phyloP scores from a whole-genome alignment of 2,113 vertebrate species.

The Cephalopholis sonnerati region DNA sequence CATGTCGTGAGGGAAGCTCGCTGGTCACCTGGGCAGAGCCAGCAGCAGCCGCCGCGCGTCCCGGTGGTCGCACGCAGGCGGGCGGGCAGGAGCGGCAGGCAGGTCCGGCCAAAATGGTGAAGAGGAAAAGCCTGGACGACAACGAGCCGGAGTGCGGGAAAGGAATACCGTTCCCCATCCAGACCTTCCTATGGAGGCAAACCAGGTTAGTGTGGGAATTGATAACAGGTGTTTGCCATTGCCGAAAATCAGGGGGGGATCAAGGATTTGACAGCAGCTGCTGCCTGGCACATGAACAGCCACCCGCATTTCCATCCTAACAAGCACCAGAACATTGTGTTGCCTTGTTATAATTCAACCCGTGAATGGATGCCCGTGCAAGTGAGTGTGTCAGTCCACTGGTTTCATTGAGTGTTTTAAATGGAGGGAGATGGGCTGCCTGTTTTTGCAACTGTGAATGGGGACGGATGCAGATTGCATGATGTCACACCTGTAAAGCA shows the following conservation, averaged over 20 bases:
- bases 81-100: slow-evolving; percentile 10
- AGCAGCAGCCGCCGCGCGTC: slow-evolving; percentile 48
- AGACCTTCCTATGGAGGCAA: slow-evolving; percentile 99
- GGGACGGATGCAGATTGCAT: slow-evolving; percentile 27
- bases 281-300: background rate
- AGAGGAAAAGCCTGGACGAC: slow-evolving; percentile 97
- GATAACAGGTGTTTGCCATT: slow-evolving; percentile 78
- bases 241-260: background rate
- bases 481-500: slow-evolving; percentile 62
- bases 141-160: slow-evolving; percentile 93
- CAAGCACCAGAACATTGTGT: background rate
- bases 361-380: background rate
- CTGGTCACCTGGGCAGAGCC: slow-evolving; percentile 73
- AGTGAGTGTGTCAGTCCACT: background rate
- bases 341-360: background rate
- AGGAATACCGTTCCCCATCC: slow-evolving; percentile 96
- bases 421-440: slow-evolving; percentile 1
- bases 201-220: slow-evolving; percentile 90
- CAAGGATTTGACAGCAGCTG: slow-evolving; percentile 23
- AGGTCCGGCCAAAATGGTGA: slow-evolving; percentile 89
- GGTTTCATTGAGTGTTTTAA: slow-evolving; percentile 5
- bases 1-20: slow-evolving; percentile 70
- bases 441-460: slow-evolving; percentile 2
- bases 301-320: background rate
- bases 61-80: slow-evolving; percentile 49